phyloP scores from a whole-genome alignment of 1,140 invertebrate species.

The Palaemon carinicauda region DNA sequence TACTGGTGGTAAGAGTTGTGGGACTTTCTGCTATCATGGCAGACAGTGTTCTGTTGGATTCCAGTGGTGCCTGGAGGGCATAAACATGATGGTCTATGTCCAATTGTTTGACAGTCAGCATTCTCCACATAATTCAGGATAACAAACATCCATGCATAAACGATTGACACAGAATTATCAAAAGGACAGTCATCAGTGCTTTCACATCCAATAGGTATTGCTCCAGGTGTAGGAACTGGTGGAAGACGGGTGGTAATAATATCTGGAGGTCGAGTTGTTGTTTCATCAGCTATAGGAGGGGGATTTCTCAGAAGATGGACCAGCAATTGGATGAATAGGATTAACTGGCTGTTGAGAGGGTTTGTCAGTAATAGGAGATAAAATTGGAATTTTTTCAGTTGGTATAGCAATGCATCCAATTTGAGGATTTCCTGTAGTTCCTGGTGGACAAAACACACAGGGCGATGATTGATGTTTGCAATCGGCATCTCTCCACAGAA shows the following conservation, averaged over 20 bases:
- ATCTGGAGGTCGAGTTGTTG: background rate
- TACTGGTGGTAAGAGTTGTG: background rate
- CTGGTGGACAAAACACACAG: constrained; percentile 75
- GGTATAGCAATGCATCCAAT: constrained; percentile 73
- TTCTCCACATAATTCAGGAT: constrained; percentile 71
- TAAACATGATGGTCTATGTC: constrained; percentile 74
- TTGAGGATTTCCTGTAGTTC: constrained; percentile 85
- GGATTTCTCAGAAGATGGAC: background rate
- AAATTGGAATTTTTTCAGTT: constrained; percentile 9
- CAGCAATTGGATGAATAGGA: constrained; percentile 7
- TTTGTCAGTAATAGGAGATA: constrained; percentile 6
- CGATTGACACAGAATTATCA: constrained; percentile 57
- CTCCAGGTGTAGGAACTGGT: constrained; percentile 6
- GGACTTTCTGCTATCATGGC: constrained; percentile 37
- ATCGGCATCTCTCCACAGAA: constrained; percentile 78
- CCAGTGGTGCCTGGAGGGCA: constrained; percentile 84
- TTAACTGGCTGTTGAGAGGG: background rate
- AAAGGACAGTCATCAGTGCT: constrained; percentile 71
- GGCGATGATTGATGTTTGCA: constrained; percentile 62
- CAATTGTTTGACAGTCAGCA: constrained; percentile 83
- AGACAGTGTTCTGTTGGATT: constrained; percentile 77
- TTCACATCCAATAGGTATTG: constrained; percentile 72
- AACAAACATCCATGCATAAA: constrained; percentile 61
- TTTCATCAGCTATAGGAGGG: background rate
- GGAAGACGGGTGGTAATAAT: background rate